These are phyloP conservation scores for Heliconius charithonia DNA, from an alignment of 2,888 invertebrate species.

Conservation along the genomic window DNA sequence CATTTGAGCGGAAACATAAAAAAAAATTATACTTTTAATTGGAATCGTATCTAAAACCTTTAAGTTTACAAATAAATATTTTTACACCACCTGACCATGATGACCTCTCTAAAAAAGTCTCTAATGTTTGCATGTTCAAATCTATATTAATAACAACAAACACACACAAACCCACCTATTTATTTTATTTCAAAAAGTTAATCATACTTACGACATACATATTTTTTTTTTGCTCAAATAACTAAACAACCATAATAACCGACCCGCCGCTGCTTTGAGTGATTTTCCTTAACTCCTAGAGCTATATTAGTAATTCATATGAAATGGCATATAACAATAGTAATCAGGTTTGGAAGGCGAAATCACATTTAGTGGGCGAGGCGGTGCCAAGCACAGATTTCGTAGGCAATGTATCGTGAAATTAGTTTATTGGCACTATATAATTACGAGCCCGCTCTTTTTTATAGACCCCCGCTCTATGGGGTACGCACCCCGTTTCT, in stretches of 20 bases:
- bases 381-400: conserved; percentile 83
- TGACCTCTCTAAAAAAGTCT: no score
- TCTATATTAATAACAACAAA: neutral
- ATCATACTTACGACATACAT: neutral
- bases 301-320: conserved; percentile 77
- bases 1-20: neutral
- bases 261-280: conserved; percentile 50
- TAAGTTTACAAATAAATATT: neutral
- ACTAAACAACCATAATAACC: conserved; percentile 7
- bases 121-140: neutral
- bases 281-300: conserved; percentile 62
- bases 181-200: conserved; percentile 9
- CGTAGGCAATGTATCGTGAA: conserved; percentile 83
- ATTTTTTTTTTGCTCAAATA: neutral
- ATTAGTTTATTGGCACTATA: conserved; percentile 84
- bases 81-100: neutral
- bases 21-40: neutral
- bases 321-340: conserved; percentile 79
- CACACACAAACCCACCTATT: neutral
- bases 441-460: conserved; percentile 81
- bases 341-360: conserved; percentile 78
- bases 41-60: neutral
- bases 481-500: conserved; percentile 61
- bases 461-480: conserved; percentile 72
- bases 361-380: conserved; percentile 76